Evolutionary conservation across 2,888 invertebrate genomes (phyloP), one percentile per base, ranked within the genome.

Genomic region (Phalera bucephala): DNA sequence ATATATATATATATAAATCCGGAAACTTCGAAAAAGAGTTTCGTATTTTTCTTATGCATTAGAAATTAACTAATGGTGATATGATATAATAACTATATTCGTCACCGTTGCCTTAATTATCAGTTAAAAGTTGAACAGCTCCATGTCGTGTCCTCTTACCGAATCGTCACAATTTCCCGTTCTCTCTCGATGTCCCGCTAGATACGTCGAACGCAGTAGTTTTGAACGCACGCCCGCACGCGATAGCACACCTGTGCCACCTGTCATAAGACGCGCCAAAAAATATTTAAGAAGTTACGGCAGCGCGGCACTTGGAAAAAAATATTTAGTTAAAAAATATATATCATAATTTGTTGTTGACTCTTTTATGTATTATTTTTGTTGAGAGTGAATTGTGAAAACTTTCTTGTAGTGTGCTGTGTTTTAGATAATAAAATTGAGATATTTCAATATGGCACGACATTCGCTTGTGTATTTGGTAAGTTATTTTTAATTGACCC

Each of bases 71-170:
- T n/a, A n/a, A n/a, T n/a, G n/a, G n/a, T n/a, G n/a, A n/a, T n/a
- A n/a, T n/a, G n/a, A n/a, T n/a, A n/a, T n/a, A n/a, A n/a, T n/a
- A n/a, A n/a, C n/a, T n/a, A n/a, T n/a, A n/a, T n/a, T n/a, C n/a
- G n/a, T n/a, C n/a, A n/a, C n/a, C n/a, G n/a, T n/a, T n/a, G n/a
- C n/a, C n/a, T n/a, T n/a, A n/a, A n/a, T n/a, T n/a, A n/a, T n/a
- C n/a, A n/a, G n/a, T n/a, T n/a, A n/a, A n/a, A n/a, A n/a, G n/a
- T 39, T 28, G 31, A 37, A 31, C 70, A 65, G 42, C 80, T 76
- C 75, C 64, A 63, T 64, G 33, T 46, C 45, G 56, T 62, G 32
- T 74, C 71, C 76, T 75, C 64, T 79, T 71, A 63, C 73, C 64
- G 45, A 56, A 53, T 48, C 58, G 60, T 60, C 55, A 61, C 57